Evolutionary conservation across 2,797 vertebrate species (phyloP), one percentile per base, ranked within the genome.

Genomic region (Lepus oiostolus): DNA sequence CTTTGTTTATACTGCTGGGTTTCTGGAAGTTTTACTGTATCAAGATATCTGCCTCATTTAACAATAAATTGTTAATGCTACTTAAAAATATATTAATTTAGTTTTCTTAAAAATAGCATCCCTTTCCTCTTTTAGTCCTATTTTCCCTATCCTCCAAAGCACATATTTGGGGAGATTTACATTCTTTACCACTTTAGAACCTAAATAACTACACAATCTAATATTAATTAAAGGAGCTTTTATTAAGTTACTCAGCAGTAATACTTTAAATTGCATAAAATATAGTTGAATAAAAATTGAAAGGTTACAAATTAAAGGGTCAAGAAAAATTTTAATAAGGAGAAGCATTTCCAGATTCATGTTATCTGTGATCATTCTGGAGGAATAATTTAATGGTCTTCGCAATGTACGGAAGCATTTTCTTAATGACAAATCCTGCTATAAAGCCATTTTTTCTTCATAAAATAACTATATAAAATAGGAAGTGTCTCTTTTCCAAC

Each of bases 211-310:
- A 68, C n/a, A 28, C 4, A 90, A 86, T 91, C 81, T 82, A 75
- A 35, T 71, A 17, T 77, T 60, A 71, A 21, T 35, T 77, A 28
- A 47, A 88, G 68, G 63, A 58, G 8, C 30, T 81, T 76, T 26
- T 65, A 9, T 30, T 32, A 84, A 67, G 28, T 81, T 70, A 77
- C 35, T 84, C 30, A 47, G 58, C 68, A 75, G 28, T 62, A 91
- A 35, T 24, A 32, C 50, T 63, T 68, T 63, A 82, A 68, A 14
- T 93, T 30, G 68, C 28, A 47, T 38, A 89, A 85, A 80, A 92
- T 85, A 16, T 35, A 74, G 54, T 28, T 95, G 77, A 79, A 74
- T 90, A 77, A 71, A 88, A 87, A 67, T 54, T 50, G 30, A 24
- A 86, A 17, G 35, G 28, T 74, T 35, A 52, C 32, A 60, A 81